phyloP scores from a whole-genome alignment of 2,888 invertebrate species.

The Argyresthia goedartella region DNA sequence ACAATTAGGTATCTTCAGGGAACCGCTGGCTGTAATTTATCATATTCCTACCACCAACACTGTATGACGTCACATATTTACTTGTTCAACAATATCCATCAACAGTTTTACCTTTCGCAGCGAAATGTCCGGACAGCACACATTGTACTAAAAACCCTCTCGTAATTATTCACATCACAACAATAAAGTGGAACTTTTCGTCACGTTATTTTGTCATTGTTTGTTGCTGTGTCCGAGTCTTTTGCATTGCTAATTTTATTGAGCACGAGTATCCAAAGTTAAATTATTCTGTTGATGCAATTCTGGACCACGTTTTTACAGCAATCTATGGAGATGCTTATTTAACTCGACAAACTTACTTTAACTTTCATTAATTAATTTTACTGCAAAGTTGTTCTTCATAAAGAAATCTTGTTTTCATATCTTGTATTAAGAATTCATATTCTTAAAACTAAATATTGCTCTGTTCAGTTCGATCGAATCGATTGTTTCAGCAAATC shows the following conservation, averaged over 20 bases:
- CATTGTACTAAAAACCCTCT: neutral
- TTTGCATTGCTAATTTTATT: conserved; percentile 6
- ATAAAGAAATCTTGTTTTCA: too few relatives aligned
- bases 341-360: too few relatives aligned
- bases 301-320: too few relatives aligned
- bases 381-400: too few relatives aligned
- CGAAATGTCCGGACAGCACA: neutral
- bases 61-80: neutral
- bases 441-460: too few relatives aligned
- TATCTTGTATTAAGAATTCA: too few relatives aligned
- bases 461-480: too few relatives aligned
- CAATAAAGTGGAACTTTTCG: too few relatives aligned
- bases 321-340: too few relatives aligned
- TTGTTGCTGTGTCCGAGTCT: neutral
- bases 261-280: neutral
- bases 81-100: neutral
- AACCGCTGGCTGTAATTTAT: neutral
- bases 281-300: too few relatives aligned
- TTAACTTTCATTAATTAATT: too few relatives aligned
- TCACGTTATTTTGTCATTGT: neutral
- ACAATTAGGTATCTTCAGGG: neutral
- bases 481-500: too few relatives aligned
- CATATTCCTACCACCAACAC: neutral
- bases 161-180: neutral
- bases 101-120: neutral